Evolutionary conservation across 2,113 vertebrate species (phyloP), one percentile per base, ranked within the genome.

Genomic region (Catharus bicknelli): DNA sequence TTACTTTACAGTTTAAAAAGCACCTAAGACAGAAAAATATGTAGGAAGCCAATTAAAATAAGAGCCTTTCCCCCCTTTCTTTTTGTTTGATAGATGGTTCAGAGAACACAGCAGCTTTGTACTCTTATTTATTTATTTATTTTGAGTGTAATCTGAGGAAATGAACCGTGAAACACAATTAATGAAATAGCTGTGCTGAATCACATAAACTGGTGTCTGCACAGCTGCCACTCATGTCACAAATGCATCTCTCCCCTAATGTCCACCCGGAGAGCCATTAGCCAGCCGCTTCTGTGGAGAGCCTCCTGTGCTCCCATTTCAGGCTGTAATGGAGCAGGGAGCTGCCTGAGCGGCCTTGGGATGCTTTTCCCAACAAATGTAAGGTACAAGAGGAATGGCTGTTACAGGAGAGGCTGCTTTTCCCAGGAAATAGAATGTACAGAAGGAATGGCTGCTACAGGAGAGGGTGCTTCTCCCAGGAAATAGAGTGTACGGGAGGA

Each of bases 91-190:
- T 74, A 74, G 40, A 70, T 22, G 78, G 82, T 86, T 96, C 81
- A 72, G 87, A 86, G 64, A 93, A 58, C 72, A 68, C 53, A 38
- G 79, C 63, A 26, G 57, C 50, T 90, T 69, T 83, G 48, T 74
- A 29, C n/a, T 86, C 78, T 90, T 88, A 79, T 83, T 97, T 97
- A 73, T 87, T 94, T 97, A 72, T 86, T 94, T 91, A 95, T 95
- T 92, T 91, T 4, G 74, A 97, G 77, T 83, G 85, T 95, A 96
- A 90, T 96, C 75, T 70, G 95, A 95, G 96, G 96, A 97, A 98
- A 97, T 96, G 95, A 98, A 97, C 93, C 73, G 8, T 95, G 92
- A 97, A 97, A 98, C 80, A 26, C 93, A 94, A 93, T 97, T 97
- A 98, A 95, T 97, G 95, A 96, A 97, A 97, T 96, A 95, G 93